Evolutionary conservation across 2,888 invertebrate species (phyloP), one percentile per base, ranked within the genome.

Genomic region (Lochmaea capreae): DNA sequence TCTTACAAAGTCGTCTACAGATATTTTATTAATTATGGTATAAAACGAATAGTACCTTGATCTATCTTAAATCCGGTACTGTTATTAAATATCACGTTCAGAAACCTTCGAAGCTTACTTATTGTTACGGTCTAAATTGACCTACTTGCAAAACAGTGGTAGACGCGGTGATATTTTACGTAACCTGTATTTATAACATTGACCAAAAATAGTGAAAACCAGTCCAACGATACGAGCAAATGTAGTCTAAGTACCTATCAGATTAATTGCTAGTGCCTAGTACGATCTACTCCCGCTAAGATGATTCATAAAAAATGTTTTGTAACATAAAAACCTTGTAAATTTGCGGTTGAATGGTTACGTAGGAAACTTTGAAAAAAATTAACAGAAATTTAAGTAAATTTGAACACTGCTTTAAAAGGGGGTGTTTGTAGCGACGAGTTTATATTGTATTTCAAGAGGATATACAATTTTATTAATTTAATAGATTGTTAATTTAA

Each of bases 121-220:
- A 68, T 72, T 72, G 68, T 72, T 72, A 68, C 58, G 39, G 54
- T 68, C 65, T 65, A 49, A 14, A 68, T 39, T 65, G 72, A 65
- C 72, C 72, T 63, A 72, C 72, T 72, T 72, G 58, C 72, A 58
- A 63, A 72, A 62, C 67, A 42, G 33, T 63, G 14, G 72, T 67
- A 63, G 72, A 67, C 68, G 6, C 33, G 57, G 69, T 42, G 65
- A 65, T 58, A 42, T 61, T 67, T 72, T 72, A 68, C 68, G 68
- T 68, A 72, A 72, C 72, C n/a, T 16, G 62, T 65, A 72, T 67
- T 72, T 42, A 72, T 68, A 72, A 68, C 49, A 68, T 67, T 68
- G 72, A 58, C 72, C 68, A 63, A 72, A 72, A 72, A 72, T 68
- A 68, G 72, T 58, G 46, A 68, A 72, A 72, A 72, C 67, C 8